phyloP scores from a whole-genome alignment of 2,113 vertebrate genomes.

The Polyodon spathula region DNA sequence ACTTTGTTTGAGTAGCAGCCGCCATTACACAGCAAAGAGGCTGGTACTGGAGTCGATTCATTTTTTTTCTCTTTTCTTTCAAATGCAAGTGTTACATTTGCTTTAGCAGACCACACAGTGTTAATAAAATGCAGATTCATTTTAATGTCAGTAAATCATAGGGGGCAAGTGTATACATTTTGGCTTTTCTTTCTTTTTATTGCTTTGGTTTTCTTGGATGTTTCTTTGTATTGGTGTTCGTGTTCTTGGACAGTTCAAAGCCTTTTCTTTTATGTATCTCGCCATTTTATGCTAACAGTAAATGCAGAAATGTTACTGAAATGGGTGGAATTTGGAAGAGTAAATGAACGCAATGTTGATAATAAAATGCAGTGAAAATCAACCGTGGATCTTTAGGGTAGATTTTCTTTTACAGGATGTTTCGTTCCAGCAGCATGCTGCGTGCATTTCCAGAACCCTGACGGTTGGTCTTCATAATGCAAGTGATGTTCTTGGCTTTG shows the following conservation, averaged over 20 bases:
- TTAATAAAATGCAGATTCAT: constrained; percentile 30
- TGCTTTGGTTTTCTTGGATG: constrained; percentile 49
- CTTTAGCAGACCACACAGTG: constrained; percentile 35
- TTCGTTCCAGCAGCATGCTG: too few relatives aligned
- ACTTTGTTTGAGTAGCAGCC: background rate
- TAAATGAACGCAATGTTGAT: constrained; percentile 55
- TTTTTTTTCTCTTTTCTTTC: constrained; percentile 25
- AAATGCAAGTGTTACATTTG: constrained; percentile 29
- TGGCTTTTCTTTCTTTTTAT: constrained; percentile 16
- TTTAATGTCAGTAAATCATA: constrained; percentile 26
- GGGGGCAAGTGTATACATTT: constrained; percentile 10
- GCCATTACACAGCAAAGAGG: background rate
- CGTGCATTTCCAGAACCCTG: too few relatives aligned
- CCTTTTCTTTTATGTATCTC: constrained; percentile 11
- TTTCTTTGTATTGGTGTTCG: constrained; percentile 47
- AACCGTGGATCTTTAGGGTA: constrained; percentile 5
- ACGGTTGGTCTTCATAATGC: too few relatives aligned
- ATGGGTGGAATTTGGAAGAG: constrained; percentile 52
- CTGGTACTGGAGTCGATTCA: constrained; percentile 4
- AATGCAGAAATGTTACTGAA: constrained; percentile 51
- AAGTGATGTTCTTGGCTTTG: too few relatives aligned
- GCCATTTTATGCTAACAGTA: constrained; percentile 38
- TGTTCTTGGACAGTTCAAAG: constrained; percentile 35
- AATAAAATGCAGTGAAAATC: constrained; percentile 61
- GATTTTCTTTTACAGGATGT: too few relatives aligned